Evolutionary conservation across 2,113 vertebrate genomes (phyloP).

Genomic region (Myotis brandtii): DNA sequence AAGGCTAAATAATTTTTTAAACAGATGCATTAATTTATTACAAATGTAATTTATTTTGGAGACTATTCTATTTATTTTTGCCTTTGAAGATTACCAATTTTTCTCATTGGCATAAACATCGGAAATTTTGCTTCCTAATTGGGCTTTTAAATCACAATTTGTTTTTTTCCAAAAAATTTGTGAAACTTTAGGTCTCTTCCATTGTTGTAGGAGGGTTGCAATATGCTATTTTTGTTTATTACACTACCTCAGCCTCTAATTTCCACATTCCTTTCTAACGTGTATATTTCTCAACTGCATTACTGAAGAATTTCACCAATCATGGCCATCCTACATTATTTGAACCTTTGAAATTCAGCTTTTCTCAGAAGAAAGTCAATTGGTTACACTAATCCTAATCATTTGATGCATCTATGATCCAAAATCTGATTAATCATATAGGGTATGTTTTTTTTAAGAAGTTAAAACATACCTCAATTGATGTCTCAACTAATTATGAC

Average conservation of each 20-base stretch:
- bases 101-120: neutral
- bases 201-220: neutral
- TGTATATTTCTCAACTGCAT: neutral
- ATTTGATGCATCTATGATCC: neutral
- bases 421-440: neutral
- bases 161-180: neutral
- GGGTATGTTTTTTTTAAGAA: neutral
- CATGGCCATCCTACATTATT: neutral
- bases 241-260: neutral
- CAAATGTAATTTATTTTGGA: neutral
- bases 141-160: neutral
- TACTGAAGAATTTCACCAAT: neutral
- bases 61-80: neutral
- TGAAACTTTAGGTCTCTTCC: neutral
- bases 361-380: neutral
- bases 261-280: neutral
- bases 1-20: neutral
- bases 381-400: neutral
- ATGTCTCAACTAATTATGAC: neutral
- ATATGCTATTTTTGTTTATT: neutral
- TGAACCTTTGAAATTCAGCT: neutral
- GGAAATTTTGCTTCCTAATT: neutral
- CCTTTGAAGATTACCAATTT: neutral
- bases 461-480: neutral
- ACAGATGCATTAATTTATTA: neutral